Evolutionary conservation across 2,113 vertebrate genomes (phyloP).

Genomic region (Dendropsophus ebraccatus): DNA sequence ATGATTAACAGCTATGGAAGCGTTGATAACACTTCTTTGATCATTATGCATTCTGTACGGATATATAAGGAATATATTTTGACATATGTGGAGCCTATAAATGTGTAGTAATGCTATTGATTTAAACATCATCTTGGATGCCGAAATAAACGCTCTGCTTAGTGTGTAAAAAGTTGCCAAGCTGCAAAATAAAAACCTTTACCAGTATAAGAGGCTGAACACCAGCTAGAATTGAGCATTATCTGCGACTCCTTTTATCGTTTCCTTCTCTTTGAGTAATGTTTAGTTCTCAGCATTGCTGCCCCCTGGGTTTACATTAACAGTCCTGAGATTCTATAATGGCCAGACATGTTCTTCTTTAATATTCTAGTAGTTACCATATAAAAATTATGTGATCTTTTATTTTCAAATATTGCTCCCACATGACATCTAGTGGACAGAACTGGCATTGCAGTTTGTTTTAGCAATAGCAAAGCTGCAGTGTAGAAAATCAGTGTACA

Average conservation of each 20-base stretch:
- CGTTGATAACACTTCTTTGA: too few species aligned
- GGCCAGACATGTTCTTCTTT: slow-evolving; percentile 33
- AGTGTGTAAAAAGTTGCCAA: neutral
- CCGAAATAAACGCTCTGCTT: neutral
- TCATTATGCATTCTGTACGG: too few species aligned
- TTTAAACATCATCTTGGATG: neutral
- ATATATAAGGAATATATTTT: too few species aligned
- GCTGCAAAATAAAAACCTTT: neutral
- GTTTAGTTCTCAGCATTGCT: slow-evolving; percentile 12
- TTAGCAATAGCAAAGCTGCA: neutral
- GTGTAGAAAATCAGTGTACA: neutral
- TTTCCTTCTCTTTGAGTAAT: slow-evolving; percentile 32
- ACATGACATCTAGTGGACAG: slow-evolving; percentile 10
- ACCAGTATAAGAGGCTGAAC: neutral
- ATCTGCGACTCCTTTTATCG: neutral
- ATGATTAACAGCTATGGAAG: too few species aligned
- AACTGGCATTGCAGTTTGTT: neutral
- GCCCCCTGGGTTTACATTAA: slow-evolving; percentile 44
- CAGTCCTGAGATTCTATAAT: slow-evolving; percentile 17
- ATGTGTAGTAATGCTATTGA: too few species aligned
- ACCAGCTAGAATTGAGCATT: neutral
- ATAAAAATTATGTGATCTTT: neutral
- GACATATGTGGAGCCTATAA: too few species aligned
- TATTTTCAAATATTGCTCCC: neutral
- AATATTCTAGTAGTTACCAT: slow-evolving; percentile 37